Percentiles rank a stretch among this genome's conserved stretches.
phyloP scores from a whole-genome alignment of 2,797 vertebrate species.

The Dicrostonyx torquatus region DNA sequence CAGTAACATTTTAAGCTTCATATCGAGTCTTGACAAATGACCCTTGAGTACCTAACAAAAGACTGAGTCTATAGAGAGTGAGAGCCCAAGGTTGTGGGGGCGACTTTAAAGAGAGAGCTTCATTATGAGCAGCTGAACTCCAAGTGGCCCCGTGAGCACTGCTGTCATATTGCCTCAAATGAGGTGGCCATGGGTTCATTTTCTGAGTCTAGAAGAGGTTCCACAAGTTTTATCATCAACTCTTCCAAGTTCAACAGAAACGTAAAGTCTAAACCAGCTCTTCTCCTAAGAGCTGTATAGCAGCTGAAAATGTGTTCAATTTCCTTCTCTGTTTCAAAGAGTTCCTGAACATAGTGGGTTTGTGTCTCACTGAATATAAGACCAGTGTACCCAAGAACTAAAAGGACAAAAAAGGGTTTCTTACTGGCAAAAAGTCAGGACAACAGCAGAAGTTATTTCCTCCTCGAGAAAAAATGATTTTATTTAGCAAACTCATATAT shows the following conservation, averaged over 20 bases:
- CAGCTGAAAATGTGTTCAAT: background rate
- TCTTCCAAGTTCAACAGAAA: background rate
- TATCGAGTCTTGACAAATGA: background rate
- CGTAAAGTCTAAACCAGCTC: background rate
- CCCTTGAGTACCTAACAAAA: background rate
- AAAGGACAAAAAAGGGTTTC: background rate
- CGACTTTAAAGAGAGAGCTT: background rate
- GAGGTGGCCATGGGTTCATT: background rate
- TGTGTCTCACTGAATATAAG: background rate
- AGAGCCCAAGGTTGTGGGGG: background rate
- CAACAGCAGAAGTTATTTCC: background rate
- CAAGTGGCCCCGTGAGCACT: background rate
- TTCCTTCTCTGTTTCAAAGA: background rate
- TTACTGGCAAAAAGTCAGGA: background rate
- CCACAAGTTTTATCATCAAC: background rate
- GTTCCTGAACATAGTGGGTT: background rate
- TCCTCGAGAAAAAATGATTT: background rate
- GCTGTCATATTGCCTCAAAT: background rate
- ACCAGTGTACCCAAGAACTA: background rate
- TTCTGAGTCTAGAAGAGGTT: background rate
- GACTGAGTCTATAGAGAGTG: background rate
- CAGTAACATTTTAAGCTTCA: conserved; percentile 26
- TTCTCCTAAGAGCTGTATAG: background rate
- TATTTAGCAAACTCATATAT: background rate
- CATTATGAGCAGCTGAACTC: background rate